Evolutionary conservation across 2,888 invertebrate species (phyloP).

Genomic region (Pheosia gnoma): DNA sequence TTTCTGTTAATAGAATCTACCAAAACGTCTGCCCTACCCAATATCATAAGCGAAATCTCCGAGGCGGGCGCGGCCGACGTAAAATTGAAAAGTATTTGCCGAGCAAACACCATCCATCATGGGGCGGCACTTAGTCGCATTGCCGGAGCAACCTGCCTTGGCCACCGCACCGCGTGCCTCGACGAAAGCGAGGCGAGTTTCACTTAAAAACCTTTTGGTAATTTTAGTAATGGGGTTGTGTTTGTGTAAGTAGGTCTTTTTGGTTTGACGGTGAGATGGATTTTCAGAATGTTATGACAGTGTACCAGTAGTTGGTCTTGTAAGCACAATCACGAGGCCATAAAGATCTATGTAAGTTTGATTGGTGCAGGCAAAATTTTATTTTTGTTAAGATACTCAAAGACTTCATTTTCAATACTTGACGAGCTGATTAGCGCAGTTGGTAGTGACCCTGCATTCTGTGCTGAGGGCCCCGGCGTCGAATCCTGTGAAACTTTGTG

Average conservation of each 20-base stretch:
- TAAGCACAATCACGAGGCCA: too few species aligned
- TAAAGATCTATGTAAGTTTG: too few species aligned
- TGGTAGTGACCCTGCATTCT: too few species aligned
- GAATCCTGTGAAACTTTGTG: too few species aligned
- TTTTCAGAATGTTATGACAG: too few species aligned
- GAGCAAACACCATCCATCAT: constrained; percentile 79
- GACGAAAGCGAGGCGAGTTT: constrained; percentile 8
- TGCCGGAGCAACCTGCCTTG: constrained; percentile 51
- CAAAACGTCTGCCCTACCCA: constrained; percentile 12
- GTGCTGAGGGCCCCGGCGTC: too few species aligned
- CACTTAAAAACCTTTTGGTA: constrained; percentile 9
- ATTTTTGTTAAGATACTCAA: too few species aligned
- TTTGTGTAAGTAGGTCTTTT: neutral
- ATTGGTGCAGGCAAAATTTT: too few species aligned
- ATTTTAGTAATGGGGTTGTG: constrained; percentile 23
- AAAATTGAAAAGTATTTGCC: constrained; percentile 80
- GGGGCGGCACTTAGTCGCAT: constrained; percentile 71
- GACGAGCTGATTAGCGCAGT: too few species aligned
- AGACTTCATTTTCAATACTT: too few species aligned
- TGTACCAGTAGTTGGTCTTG: too few species aligned
- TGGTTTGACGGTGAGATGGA: too few species aligned
- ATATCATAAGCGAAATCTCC: constrained; percentile 39
- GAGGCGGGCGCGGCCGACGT: constrained; percentile 46
- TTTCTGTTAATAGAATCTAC: neutral
- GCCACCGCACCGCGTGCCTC: constrained; percentile 11